Base-by-base conservation (phyloP, 2,888 invertebrate species). In the Leptopilina drosophilae region DNA sequence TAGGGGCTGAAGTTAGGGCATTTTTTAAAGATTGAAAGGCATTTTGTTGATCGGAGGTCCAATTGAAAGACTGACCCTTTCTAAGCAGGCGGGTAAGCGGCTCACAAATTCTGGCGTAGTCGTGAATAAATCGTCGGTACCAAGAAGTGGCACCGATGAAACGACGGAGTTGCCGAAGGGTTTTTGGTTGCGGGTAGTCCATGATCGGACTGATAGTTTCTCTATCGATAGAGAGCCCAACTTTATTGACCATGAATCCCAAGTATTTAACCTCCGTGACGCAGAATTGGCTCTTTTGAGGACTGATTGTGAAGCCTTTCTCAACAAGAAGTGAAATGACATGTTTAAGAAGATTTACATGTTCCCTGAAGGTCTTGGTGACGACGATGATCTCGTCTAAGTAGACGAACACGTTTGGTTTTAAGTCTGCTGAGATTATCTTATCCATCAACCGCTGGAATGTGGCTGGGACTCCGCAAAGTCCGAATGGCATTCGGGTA, bases 121-220 rank as follows among this genome's bases (percentile, higher is more conserved):
- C 40, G 7, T 33, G 11, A 33, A 40, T 65, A 5, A 65, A 65
- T 33, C 33, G 26, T 65, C 65, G 11, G 65, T 65, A 40, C 65
- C 33, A 65, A 14, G 33, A 65, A 14, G 65, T 65, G 40, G 40
- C 65, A 14, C 40, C 14, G 14, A 65, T 12, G 33, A 65, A 40
- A 5, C 42, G 3, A 8, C 42, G 42, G 8, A 42, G 42, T 42
- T 42, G 42, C 5, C 42, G 42, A 42, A 42, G 42, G 42, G 42
- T 42, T 42, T 42, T 42, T 6, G 42, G 42, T 42, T 42, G 42
- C 1, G 42, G 73, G 15, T 64, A 64, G 0, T 78, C 33, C n/a
- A 77, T 59, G 59, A 80, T 77, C 14, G 75, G 77, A 14, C 26
- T 15, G 8, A 77, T n/a, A 46, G 65, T 77, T 3, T 80, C 69